Base-by-base conservation (phyloP, 30 jellyfish, hydroid and myxozoan species). In the Hydractinia symbiolongicarpus region DNA sequence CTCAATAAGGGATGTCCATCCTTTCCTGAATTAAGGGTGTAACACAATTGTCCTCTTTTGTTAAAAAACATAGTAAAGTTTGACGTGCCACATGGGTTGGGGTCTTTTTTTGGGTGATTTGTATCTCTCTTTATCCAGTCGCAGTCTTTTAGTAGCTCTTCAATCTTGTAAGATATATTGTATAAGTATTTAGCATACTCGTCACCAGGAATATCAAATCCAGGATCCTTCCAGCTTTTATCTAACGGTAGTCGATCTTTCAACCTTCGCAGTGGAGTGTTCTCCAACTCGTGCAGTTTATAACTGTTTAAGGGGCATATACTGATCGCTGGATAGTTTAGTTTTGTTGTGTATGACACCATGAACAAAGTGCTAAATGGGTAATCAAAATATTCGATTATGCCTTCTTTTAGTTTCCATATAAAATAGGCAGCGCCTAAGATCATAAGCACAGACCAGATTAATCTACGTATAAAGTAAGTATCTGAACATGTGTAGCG, bases 301-400 rank as follows among this genome's bases (percentile, higher is more conserved):
- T 84, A 86, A 20, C 83, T 91, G 88, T 94, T 94, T 16, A 94
- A 21, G 49, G 90, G 90, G 71, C 99, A 94, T 51, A 94, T 67
- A 67, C 96, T 94, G 52, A 94, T 81, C 5, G 99, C 96, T 30
- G 99, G 99, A 79, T 88, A 94, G 7, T 84, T 81, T 77, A 94
- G 86, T 1, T 69, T 54, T 67, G 84, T 66, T 16, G 78, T 86
- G 67, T 82, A 94, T 9, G 88, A 96, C 69, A 83, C 84, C 16
- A 96, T 94, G 14, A 96, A 84, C 6, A 95, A 84, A 10, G 99
- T 94, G 70, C 96, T 89, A 76, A 94, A 94, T 10, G 99, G 99
- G 61, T 94, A 88, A 54, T 85, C 87, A 69, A 82, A 88, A 67
- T 88, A 94, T 64, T 89, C 81, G 7, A 68, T 78, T 9, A 94